Base-by-base conservation (phyloP, 2,797 vertebrate species). In the Semaprochilodus insignis region DNA sequence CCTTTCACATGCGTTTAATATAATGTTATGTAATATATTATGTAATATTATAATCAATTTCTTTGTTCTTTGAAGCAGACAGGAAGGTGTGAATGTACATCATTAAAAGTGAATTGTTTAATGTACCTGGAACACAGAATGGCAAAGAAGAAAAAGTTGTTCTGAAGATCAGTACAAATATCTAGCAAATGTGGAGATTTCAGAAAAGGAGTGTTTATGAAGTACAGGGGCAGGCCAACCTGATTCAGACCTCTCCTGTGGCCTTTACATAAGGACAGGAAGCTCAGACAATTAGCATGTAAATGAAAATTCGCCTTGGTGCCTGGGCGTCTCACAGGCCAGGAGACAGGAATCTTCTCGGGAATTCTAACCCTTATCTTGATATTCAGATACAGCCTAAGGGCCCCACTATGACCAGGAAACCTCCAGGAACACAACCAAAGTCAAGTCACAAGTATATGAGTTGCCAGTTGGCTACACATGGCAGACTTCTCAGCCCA, bases 311-410 rank as follows among this genome's bases (percentile, higher is more conserved):
- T 66, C 70, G 40, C 8, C 17, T 57, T 69, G 75, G 74, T 65
- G 74, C 85, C 71, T 52, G 7, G 6, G 70, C 44, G 82, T 74
- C 85, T 83, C 40, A 23, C 4, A 59, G 21, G 25, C 19, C 57
- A n/a, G 59, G 31, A 83, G 81, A 83, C 65, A 17, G 66, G 62
- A 71, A 44, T 84, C 72, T 76, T 51, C 44, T 60, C 36, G 40
- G 52, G 21, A 73, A 80, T 81, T 79, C 73, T 69, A 14, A 11
- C 31, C 2, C 52, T 83, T 81, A 81, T 85, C 74, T 86, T 73
- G 21, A 86, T 63, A 65, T 78, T 52, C 40, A 80, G 57, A 55
- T 19, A 13, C 8, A 44, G 59, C 70, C 63, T 27, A 67, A 21
- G 27, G 63, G 63, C 51, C 65, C 21, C 48, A 77, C 14, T 48